Base-by-base conservation (phyloP, 1,140 invertebrate species). In the Andrena cerasifolii region DNA sequence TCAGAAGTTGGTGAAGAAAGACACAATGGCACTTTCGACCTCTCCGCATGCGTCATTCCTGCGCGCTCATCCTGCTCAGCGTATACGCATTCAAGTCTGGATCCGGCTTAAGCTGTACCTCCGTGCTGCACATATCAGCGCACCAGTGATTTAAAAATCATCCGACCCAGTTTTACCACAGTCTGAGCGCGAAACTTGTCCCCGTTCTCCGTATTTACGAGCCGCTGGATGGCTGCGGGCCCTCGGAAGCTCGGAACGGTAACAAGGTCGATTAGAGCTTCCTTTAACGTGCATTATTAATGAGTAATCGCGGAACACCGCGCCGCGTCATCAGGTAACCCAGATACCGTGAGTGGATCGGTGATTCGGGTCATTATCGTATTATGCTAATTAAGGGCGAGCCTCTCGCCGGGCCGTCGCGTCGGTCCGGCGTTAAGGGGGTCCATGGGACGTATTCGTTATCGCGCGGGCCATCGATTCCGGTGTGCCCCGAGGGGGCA, bases 401-500 rank as follows among this genome's bases (percentile, higher is more conserved):
- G 45, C 36, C 18, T 21, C 51, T 67, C 49, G 31, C 26, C 28
- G 24, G n/a, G 33, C 28, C 26, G n/a, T n/a, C n/a, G n/a, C n/a
- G n/a, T n/a, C n/a, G n/a, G n/a, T 7, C 56, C 31, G 49, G 59
- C 51, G 76, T 73, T 74, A 85, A 84, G 62, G 62, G 67, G 18
- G 53, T 82, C 61, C 51, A 16, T 21, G 66, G 76, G 82, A 85
- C 84, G 72, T 85, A 86, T 90, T 90, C 89, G 88, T 91, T 91
- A 90, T 88, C 84, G 76, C 85, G 84, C 75, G 67, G 82, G 81
- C 83, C 89, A 90, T 91, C 89, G 90, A 91, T 90, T 90, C 86
- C 74, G n/a, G 58, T 40, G 26, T 28, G 16, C 28, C 56, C 54
- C 26, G 14, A n/a, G 54, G 62, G 58, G 36, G 10, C 10, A 10